Evolutionary conservation across 1,140 invertebrate genomes (phyloP), one percentile per base, ranked within the genome.

Genomic region (Hetaerina americana): DNA sequence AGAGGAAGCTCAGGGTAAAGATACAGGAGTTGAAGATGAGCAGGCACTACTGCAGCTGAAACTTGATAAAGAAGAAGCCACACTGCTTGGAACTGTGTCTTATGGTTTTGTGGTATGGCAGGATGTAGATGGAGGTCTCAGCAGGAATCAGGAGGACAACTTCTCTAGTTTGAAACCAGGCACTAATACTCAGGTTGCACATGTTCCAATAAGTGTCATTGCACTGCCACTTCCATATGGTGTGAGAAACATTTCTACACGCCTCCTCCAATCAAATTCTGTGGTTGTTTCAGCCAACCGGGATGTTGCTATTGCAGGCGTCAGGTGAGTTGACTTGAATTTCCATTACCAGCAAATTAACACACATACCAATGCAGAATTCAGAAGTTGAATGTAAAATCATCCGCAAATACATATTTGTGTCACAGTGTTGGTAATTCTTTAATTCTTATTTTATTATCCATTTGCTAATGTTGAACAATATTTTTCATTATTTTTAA

Each of bases 261-360:
- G 89, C 78, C 90, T 94, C 81, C 87, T 95, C 76, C 87, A 87
- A 72, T 95, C 93, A 0, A 96, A 95, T 79, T 94, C 93, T 0
- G 89, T 96, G 31, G 94, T 96, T 82, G 85, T 98, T 69, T 96
- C 94, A 75, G 92, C 91, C 66, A 90, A 90, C 66, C 90, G 93
- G 77, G 91, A 94, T 77, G 97, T 95, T 79, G 93, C 95, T 0
- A 92, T 99, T 0, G 96, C 96, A 66, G 96, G 95, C 24, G 95
- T 99, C 0, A 87, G 90, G 90, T 91, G 76, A 27, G 71, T 68
- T 5, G 6, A 66, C 5, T 10, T n/a, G n/a, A n/a, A n/a, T n/a
- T n/a, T n/a, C n/a, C n/a, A n/a, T n/a, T n/a, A n/a, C n/a, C n/a
- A n/a, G n/a, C n/a, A n/a, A n/a, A n/a, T n/a, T n/a, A n/a, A n/a